Base-by-base conservation (phyloP, 1,140 invertebrate genomes). In the Aphidius ervi region DNA sequence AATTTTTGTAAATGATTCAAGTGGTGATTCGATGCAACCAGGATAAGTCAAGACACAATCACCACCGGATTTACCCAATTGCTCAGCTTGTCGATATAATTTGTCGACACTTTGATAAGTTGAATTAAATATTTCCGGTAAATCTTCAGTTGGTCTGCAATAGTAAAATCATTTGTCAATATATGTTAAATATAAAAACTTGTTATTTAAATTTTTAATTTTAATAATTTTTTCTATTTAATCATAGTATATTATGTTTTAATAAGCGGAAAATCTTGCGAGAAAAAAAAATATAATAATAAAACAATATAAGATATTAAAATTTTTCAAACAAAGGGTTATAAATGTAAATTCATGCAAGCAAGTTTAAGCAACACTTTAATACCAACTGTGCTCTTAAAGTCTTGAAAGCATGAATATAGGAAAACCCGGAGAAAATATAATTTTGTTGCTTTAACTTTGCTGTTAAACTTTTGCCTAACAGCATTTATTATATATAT, bases 141-240 rank as follows among this genome's bases (percentile, higher is more conserved):
- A 70, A 65, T 79, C 76, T 64, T 76, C 75, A n/a, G 75, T 75
- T 4, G 78, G 78, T 46, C 78, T 80, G 70, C 47, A 68, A 63
- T 46, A 66, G 63, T 56, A 23, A 58, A 59, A 64, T 61, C 56
- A 40, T 20, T 61, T 58, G 55, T 48, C 55, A 10, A 65, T 60
- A 58, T 50, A 46, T n/a, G n/a, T 2, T 7, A 50, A 54, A 47
- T 1, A 47, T 31, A 31, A 31, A 16, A 0, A 31, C 23, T 43
- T 31, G 16, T 41, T 50, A 46, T 16, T n/a, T n/a, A n/a, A 9
- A 20, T 10, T 4, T 48, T 50, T 48, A 37, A 23, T 23, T 42
- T n/a, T 42, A 9, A 43, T 43, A 31, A 31, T 16, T 16, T 16
- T 9, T 47, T 16, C n/a, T 16, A n/a, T 6, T 9, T 16, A n/a